Percentiles rank a stretch among this genome's conserved stretches.
phyloP scores from a whole-genome alignment of 1,140 invertebrate genomes.

The Conus betulinus region DNA sequence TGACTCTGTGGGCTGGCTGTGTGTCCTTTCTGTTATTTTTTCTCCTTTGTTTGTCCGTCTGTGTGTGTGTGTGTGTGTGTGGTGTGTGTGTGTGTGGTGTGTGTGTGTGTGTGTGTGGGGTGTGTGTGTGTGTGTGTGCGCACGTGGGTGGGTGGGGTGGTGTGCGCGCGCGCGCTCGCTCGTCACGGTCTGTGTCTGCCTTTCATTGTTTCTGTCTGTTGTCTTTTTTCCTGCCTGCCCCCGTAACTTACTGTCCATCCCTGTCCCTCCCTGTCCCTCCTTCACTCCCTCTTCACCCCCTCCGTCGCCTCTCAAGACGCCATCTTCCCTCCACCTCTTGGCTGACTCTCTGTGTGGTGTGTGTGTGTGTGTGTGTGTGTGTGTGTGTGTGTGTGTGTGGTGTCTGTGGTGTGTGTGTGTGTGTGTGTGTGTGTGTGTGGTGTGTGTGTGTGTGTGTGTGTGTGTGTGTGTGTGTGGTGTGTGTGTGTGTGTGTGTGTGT shows the following conservation, averaged over 20 bases:
- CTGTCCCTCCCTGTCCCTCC: not conserved
- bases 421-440: not conserved
- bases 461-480: not conserved
- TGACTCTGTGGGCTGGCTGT: too few species aligned
- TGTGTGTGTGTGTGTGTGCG: too few species aligned
- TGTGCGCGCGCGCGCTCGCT: too few species aligned
- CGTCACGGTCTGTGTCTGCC: too few species aligned
- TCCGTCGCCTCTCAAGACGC: too few species aligned
- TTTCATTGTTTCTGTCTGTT: too few species aligned
- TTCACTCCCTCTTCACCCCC: conserved; percentile 3
- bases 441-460: not conserved
- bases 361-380: not conserved
- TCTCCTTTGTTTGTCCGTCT: too few species aligned
- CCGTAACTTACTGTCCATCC: not conserved
- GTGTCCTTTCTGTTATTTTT: too few species aligned
- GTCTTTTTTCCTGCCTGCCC: not conserved
- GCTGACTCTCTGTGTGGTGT: not conserved
- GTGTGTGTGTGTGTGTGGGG: too few species aligned
- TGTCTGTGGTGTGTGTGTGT: not conserved
- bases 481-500: not conserved
- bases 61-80: too few species aligned
- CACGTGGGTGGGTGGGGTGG: too few species aligned
- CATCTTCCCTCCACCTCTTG: not conserved
- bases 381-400: not conserved
- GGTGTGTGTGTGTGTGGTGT: too few species aligned